These are phyloP conservation scores for Diarsia dahlii DNA, from an alignment of 2,888 invertebrate species.

Conservation along the genomic window DNA sequence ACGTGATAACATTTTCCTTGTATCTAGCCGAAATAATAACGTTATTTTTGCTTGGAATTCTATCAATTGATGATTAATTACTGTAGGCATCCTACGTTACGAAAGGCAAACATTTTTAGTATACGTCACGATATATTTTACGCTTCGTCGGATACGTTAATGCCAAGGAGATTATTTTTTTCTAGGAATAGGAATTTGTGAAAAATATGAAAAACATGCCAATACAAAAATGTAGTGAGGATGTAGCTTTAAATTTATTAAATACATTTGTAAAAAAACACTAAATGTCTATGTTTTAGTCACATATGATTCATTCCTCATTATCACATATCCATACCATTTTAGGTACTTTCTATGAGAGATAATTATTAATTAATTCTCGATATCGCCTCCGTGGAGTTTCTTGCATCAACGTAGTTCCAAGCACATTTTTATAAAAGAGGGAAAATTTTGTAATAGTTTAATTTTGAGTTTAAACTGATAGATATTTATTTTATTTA, in stretches of 20 bases:
- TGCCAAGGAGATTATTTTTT: neutral
- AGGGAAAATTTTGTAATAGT: no score
- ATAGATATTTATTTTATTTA: no score
- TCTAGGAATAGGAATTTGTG: neutral
- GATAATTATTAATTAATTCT: neutral
- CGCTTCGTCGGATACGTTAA: neutral
- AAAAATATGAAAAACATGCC: neutral
- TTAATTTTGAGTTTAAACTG: no score
- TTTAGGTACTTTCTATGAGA: neutral
- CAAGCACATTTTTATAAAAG: slow-evolving; percentile 1
- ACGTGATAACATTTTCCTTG: slow-evolving; percentile 21
- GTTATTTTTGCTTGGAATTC: slow-evolving; percentile 21
- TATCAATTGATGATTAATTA: slow-evolving; percentile 32
- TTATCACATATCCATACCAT: neutral
- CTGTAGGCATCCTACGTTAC: slow-evolving; percentile 1
- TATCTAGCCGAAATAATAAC: neutral
- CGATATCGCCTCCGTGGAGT: neutral
- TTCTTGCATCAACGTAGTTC: slow-evolving; percentile 18
- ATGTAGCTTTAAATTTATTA: neutral
- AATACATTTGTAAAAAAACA: neutral
- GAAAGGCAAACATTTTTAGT: slow-evolving; percentile 8
- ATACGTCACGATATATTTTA: slow-evolving; percentile 1
- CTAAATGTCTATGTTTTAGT: neutral
- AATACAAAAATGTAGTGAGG: neutral
- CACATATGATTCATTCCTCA: no score